These are phyloP conservation scores for Sus cebifrons DNA, from an alignment of 2,797 vertebrate genomes.

Conservation along the genomic window DNA sequence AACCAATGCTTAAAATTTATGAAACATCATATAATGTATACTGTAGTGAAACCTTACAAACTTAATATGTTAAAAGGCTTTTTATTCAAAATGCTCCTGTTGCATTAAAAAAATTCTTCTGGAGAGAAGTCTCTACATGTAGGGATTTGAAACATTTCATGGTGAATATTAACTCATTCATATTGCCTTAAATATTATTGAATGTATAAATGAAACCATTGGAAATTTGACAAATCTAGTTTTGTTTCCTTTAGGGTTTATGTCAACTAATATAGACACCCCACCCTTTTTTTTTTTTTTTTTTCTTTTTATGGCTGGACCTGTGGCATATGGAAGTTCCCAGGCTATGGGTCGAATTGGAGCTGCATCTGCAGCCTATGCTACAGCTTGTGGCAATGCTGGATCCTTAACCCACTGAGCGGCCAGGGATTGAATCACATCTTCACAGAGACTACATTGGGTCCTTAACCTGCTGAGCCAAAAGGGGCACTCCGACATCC, in stretches of 20 bases:
- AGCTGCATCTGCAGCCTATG: too few species aligned
- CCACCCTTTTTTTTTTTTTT: too few species aligned
- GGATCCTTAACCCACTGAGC: too few species aligned
- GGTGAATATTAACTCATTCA: not conserved
- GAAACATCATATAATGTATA: not conserved
- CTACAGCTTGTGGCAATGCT: too few species aligned
- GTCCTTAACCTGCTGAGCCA: too few species aligned
- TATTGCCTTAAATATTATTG: not conserved
- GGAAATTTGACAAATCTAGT: not conserved
- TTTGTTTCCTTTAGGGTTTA: not conserved
- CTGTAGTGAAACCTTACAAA: not conserved
- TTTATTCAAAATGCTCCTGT: not conserved
- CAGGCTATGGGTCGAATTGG: too few species aligned
- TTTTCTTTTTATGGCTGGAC: too few species aligned
- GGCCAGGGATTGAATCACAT: too few species aligned
- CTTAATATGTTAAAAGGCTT: not conserved
- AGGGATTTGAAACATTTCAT: not conserved
- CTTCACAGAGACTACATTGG: too few species aligned
- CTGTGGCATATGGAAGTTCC: too few species aligned
- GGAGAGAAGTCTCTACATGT: not conserved
- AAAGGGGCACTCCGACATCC: too few species aligned
- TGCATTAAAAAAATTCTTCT: not conserved
- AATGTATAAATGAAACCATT: not conserved
- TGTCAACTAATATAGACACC: not conserved
- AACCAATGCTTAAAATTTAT: not conserved